These are phyloP conservation scores for Euglossa dilemma DNA, from an alignment of 1,140 invertebrate genomes.

Conservation along the genomic window DNA sequence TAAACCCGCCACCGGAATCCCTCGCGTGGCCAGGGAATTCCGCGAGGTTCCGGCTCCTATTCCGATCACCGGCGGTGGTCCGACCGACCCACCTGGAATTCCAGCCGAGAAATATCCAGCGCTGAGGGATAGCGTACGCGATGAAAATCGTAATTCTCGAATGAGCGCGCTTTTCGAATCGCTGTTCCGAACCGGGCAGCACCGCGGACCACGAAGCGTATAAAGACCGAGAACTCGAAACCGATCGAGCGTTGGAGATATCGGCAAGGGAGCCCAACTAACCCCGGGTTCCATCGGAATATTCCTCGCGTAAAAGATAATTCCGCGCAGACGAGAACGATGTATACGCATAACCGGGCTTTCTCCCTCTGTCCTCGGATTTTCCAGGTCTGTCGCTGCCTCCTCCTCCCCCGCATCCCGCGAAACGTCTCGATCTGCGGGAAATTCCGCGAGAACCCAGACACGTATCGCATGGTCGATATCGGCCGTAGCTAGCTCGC, in stretches of 20 bases:
- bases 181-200: no score
- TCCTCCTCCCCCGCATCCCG: not conserved
- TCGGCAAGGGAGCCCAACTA: not conserved
- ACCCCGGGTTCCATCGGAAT: not conserved
- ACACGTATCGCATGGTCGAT: constrained; percentile 21
- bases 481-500: constrained; percentile 10
- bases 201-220: constrained; percentile 17
- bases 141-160: constrained; percentile 41
- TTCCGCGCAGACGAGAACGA: constrained; percentile 10
- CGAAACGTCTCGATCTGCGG: not conserved
- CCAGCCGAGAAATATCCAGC: constrained; percentile 13
- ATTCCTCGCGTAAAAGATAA: constrained; percentile 15
- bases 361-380: not conserved
- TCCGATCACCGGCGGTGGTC: constrained; percentile 36
- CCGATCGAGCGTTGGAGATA: not conserved
- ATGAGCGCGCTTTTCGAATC: not conserved
- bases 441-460: not conserved
- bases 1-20: constrained; percentile 9
- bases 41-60: constrained; percentile 43
- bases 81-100: constrained; percentile 13
- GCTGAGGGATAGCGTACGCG: not conserved
- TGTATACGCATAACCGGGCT: not conserved
- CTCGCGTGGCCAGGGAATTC: constrained; percentile 3
- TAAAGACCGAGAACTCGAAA: not conserved
- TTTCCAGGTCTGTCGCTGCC: not conserved